Evolutionary conservation across 1,140 invertebrate species (phyloP).

Genomic region (Drosophila melanica): DNA sequence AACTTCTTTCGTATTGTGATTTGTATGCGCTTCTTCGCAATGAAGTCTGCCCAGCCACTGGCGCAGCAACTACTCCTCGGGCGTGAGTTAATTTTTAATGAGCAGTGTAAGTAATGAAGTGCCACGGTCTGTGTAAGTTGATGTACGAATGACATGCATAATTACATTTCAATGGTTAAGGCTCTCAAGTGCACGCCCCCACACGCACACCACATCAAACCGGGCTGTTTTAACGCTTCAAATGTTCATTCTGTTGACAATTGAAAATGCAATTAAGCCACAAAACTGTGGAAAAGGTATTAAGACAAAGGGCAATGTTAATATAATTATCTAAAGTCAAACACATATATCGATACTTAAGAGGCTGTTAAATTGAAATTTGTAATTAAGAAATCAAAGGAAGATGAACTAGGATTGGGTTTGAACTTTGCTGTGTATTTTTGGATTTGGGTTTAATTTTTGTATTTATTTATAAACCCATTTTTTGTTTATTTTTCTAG

Average conservation of each 20-base stretch:
- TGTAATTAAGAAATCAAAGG: background rate
- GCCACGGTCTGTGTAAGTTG: slow-evolving; percentile 58
- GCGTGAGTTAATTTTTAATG: slow-evolving; percentile 71
- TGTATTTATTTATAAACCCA: no score
- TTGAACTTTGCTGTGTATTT: no score
- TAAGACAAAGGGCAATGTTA: no score
- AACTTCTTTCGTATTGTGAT: slow-evolving; percentile 43
- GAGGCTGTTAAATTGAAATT: background rate
- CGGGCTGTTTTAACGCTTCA: slow-evolving; percentile 31
- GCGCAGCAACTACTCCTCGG: slow-evolving; percentile 16
- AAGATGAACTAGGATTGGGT: background rate
- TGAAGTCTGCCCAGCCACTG: background rate
- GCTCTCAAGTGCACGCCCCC: slow-evolving; percentile 7
- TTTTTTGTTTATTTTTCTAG: no score
- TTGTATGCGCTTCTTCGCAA: slow-evolving; percentile 31
- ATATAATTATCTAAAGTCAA: background rate
- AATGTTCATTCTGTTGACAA: slow-evolving; percentile 8
- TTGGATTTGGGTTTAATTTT: no score
- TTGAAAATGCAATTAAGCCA: slow-evolving; percentile 16
- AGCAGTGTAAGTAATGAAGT: slow-evolving; percentile 60
- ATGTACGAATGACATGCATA: slow-evolving; percentile 53
- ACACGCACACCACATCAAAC: background rate
- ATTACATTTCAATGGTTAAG: slow-evolving; percentile 47
- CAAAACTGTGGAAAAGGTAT: background rate
- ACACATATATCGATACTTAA: background rate